Conservation (phyloP, 2,888 invertebrate species). For the Pelosia muscerda region DNA sequence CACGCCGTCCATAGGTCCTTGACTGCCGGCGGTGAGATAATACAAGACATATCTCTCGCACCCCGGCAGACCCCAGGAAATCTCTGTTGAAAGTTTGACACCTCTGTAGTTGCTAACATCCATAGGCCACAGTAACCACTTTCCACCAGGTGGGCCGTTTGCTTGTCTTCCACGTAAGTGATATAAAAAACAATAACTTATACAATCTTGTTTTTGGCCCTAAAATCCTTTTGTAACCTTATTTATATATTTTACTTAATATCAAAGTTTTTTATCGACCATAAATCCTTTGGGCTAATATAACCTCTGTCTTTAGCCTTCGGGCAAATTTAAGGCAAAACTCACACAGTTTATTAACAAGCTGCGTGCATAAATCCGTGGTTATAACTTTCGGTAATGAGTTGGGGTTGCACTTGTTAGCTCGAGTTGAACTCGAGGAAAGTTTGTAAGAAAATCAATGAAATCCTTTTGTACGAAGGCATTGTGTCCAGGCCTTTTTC, state of each 20-base stretch:
- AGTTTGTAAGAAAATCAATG: conserved; percentile 39
- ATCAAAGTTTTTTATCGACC: background rate
- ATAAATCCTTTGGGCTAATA: background rate
- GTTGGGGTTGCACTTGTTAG: conserved; percentile 43
- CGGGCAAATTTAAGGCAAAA: conserved; percentile 38
- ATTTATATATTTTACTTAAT: background rate
- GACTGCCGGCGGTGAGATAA: too few relatives aligned
- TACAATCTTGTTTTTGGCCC: background rate
- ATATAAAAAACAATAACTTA: background rate
- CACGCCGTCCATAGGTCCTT: too few relatives aligned
- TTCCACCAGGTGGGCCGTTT: too few relatives aligned
- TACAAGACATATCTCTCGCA: too few relatives aligned
- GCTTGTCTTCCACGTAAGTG: too few relatives aligned
- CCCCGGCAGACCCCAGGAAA: too few relatives aligned
- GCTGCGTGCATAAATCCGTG: conserved; percentile 45
- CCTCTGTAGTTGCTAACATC: too few relatives aligned
- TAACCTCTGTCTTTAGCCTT: conserved; percentile 5
- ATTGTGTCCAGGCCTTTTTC: conserved; percentile 23
- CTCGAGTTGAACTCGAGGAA: conserved; percentile 17
- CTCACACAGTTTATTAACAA: conserved; percentile 44
- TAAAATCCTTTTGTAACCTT: background rate
- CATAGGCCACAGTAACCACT: too few relatives aligned
- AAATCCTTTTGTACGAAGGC: conserved; percentile 23
- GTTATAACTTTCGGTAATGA: conserved; percentile 47
- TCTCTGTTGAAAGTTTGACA: too few relatives aligned